phyloP scores from a whole-genome alignment of 2,888 invertebrate genomes.

The Tricholauxania praeusta region DNA sequence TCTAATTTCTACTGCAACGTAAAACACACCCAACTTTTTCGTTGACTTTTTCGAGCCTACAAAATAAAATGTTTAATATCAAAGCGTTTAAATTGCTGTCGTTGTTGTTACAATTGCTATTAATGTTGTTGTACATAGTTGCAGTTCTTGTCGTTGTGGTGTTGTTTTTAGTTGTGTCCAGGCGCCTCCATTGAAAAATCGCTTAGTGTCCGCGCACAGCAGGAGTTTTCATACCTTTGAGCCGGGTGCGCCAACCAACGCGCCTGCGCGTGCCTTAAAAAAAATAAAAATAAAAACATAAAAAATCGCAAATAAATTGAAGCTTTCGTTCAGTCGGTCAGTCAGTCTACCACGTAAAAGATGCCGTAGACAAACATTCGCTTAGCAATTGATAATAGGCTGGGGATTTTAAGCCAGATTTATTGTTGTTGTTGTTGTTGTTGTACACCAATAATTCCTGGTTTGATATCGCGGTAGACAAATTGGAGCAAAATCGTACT shows the following conservation, averaged over 20 bases:
- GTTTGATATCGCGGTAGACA: constrained; percentile 51
- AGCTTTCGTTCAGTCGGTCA: background rate
- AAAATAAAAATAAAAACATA: constrained; percentile 26
- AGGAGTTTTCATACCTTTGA: constrained; percentile 49
- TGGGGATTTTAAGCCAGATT: background rate
- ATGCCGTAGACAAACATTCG: background rate
- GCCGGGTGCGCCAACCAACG: constrained; percentile 44
- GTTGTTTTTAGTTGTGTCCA: constrained; percentile 30
- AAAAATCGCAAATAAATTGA: background rate
- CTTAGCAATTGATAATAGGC: background rate
- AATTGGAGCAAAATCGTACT: constrained; percentile 62
- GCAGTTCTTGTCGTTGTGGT: constrained; percentile 32
- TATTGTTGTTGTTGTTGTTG: constrained; percentile 29
- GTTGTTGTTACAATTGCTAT: constrained; percentile 37
- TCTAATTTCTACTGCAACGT: background rate
- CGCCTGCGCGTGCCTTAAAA: constrained; percentile 32
- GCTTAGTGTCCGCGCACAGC: constrained; percentile 51
- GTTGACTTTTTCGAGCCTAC: background rate
- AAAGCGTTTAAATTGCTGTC: constrained; percentile 21
- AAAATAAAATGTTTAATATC: constrained; percentile 15
- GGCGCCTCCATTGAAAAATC: constrained; percentile 42
- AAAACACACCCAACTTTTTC: constrained; percentile 21
- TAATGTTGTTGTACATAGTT: constrained; percentile 40
- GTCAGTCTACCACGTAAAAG: constrained; percentile 2
- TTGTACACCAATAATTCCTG: constrained; percentile 40